These are phyloP conservation scores for Oasisia sp. DNA, from an alignment of 2,888 invertebrate genomes.

Conservation along the genomic window DNA sequence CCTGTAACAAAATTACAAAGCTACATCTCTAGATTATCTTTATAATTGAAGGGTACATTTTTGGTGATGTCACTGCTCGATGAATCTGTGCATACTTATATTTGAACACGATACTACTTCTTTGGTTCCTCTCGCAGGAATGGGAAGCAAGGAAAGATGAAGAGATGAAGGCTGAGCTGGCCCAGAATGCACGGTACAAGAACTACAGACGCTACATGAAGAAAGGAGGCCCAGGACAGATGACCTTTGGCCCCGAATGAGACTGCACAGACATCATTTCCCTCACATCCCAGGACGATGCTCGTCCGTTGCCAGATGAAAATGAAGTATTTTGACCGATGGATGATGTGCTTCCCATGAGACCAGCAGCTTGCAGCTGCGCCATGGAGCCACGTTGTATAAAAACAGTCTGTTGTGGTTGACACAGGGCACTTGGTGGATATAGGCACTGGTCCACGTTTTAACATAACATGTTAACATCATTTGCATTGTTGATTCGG, in stretches of 20 bases:
- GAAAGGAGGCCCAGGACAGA: slow-evolving; percentile 87
- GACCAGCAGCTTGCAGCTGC: neutral
- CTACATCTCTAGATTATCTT: neutral
- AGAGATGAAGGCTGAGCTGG: slow-evolving; percentile 83
- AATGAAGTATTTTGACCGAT: neutral
- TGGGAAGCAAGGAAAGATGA: slow-evolving; percentile 89
- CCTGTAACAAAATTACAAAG: neutral
- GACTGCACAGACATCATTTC: neutral
- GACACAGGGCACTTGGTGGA: neutral
- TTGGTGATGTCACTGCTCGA: neutral
- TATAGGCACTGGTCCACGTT: neutral
- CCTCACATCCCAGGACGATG: neutral
- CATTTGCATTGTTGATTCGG: too few relatives aligned
- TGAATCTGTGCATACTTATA: neutral
- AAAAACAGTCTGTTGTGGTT: neutral
- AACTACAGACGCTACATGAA: slow-evolving; percentile 90
- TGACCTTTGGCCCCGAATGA: slow-evolving; percentile 77
- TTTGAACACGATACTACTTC: slow-evolving; percentile 17
- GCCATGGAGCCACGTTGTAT: neutral
- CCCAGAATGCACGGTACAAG: slow-evolving; percentile 88
- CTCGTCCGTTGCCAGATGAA: neutral
- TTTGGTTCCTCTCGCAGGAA: slow-evolving; percentile 52
- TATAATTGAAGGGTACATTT: neutral
- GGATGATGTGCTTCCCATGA: neutral
- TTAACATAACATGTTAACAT: too few relatives aligned